phyloP scores from a whole-genome alignment of 1,140 invertebrate genomes.

The Pseudoatta argentina region DNA sequence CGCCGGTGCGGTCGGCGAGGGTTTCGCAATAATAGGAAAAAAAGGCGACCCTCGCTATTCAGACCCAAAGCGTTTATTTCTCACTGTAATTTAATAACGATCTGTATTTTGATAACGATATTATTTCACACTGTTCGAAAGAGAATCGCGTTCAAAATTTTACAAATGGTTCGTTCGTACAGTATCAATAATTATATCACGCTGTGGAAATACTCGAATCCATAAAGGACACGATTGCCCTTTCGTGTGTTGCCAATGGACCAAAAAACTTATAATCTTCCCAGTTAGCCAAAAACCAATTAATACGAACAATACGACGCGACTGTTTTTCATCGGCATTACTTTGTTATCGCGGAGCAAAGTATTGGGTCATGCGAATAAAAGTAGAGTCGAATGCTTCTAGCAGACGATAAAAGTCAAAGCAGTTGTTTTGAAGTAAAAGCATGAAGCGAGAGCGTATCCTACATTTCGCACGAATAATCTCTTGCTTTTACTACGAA shows the following conservation, averaged over 20 bases:
- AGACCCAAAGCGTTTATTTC: constrained; percentile 77
- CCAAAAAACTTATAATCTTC: background rate
- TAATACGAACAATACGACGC: constrained; percentile 25
- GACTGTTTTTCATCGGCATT: constrained; percentile 36
- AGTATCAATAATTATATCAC: constrained; percentile 7
- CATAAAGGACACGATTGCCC: background rate
- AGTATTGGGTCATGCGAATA: constrained; percentile 29
- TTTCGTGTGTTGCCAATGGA: background rate
- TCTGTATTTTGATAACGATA: constrained; percentile 78
- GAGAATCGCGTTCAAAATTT: constrained; percentile 23
- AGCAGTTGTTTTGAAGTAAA: constrained; percentile 53
- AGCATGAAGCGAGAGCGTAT: constrained; percentile 52
- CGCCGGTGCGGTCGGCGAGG: constrained; percentile 67
- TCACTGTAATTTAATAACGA: constrained; percentile 80
- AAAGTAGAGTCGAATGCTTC: constrained; percentile 22
- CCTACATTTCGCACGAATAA: constrained; percentile 52
- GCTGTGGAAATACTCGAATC: background rate
- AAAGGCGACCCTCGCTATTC: constrained; percentile 79
- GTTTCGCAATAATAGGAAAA: constrained; percentile 82
- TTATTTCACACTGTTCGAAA: constrained; percentile 70
- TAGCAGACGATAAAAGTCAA: constrained; percentile 45
- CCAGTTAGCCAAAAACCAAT: background rate
- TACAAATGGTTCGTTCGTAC: background rate
- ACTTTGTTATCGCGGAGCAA: background rate
- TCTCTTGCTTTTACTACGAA: constrained; percentile 19